Evolutionary conservation across 2,797 vertebrate species (phyloP), one percentile per base, ranked within the genome.

Genomic region (Dryobates pubescens): DNA sequence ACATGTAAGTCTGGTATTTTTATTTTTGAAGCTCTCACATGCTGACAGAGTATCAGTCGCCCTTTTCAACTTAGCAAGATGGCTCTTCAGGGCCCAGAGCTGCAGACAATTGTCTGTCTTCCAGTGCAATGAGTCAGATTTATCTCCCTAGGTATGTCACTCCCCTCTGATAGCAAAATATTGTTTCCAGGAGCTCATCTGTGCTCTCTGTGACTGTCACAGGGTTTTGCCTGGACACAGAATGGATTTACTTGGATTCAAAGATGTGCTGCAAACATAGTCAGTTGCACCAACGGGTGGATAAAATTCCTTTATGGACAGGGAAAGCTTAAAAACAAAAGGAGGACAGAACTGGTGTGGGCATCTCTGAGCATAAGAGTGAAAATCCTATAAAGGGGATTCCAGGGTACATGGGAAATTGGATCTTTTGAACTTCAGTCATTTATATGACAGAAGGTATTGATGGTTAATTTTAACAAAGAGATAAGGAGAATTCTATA

Each of bases 1-100:
- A 4, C 38, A 27, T 49, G 5, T 24, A 45, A 74, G 70, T 56
- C 70, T 75, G 79, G 56, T 64, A 88, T 88, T 95, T 92, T 86
- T 75, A 45, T 43, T 91, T 92, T 82, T 75, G 73, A 86, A 88
- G 84, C n/a, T 91, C 58, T 88, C 82, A 68, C 71, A 67, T 12
- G 30, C 64, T 93, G 63, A 68, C 41, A 78, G 81, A 87, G 16
- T 62, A 84, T 41, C 75, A 63, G 38, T 41, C 76, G 65, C 26
- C 49, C 61, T 87, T 88, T 88, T 62, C 4, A 78, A 61, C 15
- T 71, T 62, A 53, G 51, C 49, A 83, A 83, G 73, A 59, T 69
- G 38, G 30, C 65, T 88, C 94, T 78, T 73, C 47, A 70, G 30
- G 82, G 32, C 26, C 51, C 77, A 56, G 29, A 47, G n/a, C 32